Conservation (phyloP, 1,140 invertebrate species). For the Apis mellifera region DNA sequence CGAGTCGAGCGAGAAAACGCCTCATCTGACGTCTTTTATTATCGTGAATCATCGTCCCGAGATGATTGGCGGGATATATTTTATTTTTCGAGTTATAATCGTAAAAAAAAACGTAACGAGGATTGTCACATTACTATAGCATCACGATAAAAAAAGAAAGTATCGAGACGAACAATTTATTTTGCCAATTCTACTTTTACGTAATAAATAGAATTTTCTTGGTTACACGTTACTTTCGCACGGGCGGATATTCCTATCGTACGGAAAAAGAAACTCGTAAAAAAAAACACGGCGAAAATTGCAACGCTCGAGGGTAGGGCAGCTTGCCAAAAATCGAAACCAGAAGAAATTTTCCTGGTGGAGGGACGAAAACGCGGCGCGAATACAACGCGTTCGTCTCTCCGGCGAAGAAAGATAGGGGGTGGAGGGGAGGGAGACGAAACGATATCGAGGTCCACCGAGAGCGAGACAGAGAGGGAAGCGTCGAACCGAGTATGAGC, state of each 20-base stretch:
- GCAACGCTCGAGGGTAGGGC: background rate
- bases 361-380: slow-evolving; percentile 37
- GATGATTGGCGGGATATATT: too few species aligned
- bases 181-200: too few species aligned
- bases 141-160: too few species aligned
- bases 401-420: background rate
- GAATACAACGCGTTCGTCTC: slow-evolving; percentile 45
- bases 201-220: too few species aligned
- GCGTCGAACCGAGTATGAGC: background rate
- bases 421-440: background rate
- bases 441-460: slow-evolving; percentile 7
- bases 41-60: slow-evolving; percentile 28
- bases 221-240: too few species aligned
- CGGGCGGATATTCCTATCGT: too few species aligned
- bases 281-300: too few species aligned
- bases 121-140: too few species aligned
- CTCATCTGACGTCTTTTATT: slow-evolving; percentile 30
- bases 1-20: slow-evolving; percentile 27
- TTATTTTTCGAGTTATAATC: too few species aligned
- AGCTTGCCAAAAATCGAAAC: slow-evolving; percentile 32
- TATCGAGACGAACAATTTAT: too few species aligned
- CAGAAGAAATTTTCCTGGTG: slow-evolving; percentile 28
- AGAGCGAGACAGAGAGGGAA: background rate
- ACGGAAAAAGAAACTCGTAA: too few species aligned
- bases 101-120: too few species aligned